Conservation (phyloP, 2,797 vertebrate genomes). For the Spinus olivaceus region DNA sequence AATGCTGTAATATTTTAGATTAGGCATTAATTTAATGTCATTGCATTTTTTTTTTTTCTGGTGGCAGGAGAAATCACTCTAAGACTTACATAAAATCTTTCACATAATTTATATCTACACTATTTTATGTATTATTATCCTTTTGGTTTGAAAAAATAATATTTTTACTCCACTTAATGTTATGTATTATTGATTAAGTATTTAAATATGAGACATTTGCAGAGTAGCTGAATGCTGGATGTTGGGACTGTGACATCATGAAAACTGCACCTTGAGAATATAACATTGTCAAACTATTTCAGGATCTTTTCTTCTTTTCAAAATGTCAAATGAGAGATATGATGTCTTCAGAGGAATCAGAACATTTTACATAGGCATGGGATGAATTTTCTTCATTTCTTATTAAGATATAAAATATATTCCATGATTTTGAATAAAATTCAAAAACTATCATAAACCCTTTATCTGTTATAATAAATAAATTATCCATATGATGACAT, state of each 20-base stretch:
- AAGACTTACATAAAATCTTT: neutral
- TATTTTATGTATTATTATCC: neutral
- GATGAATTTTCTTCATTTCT: constrained; percentile 1
- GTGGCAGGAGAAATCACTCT: neutral
- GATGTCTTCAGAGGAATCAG: constrained; percentile 26
- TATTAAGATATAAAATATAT: neutral
- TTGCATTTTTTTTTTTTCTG: neutral
- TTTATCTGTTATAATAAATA: neutral
- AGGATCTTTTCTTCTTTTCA: constrained; percentile 30
- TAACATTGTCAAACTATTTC: constrained; percentile 1
- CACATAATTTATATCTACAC: neutral
- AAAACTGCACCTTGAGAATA: neutral
- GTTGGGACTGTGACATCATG: neutral
- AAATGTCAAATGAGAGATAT: constrained; percentile 30
- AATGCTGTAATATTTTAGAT: neutral
- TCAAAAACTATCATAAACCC: neutral
- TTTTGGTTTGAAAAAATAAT: neutral
- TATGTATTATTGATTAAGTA: neutral
- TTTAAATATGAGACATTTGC: neutral
- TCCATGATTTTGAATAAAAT: neutral
- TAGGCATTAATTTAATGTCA: neutral
- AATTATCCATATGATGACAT: constrained; percentile 6
- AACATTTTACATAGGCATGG: neutral
- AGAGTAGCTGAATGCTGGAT: neutral
- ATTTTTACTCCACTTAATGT: neutral